A percentile compares a stretch with the other conserved stretches of the same genome.
These are phyloP conservation scores for Gallinago paraguaiae DNA, from an alignment of 2,113 vertebrate genomes.

Conservation along the genomic window DNA sequence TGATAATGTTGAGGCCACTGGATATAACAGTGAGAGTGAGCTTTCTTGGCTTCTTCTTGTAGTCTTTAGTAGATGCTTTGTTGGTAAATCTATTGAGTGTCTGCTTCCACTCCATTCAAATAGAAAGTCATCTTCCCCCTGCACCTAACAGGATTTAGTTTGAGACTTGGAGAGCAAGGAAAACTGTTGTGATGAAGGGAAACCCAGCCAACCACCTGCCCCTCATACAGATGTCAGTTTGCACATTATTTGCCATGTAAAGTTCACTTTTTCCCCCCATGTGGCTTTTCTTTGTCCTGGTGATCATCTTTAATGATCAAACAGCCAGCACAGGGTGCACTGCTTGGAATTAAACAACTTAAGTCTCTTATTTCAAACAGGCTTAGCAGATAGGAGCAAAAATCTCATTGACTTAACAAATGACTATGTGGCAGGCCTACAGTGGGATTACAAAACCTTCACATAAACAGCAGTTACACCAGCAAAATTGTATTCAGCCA, in stretches of 20 bases:
- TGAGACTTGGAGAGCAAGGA: not conserved
- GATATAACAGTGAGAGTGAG: not conserved
- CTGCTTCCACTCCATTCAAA: not conserved
- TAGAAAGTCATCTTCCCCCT: not conserved
- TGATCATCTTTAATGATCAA: not conserved
- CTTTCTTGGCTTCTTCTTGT: not conserved
- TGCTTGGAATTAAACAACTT: not conserved
- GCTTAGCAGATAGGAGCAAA: not conserved
- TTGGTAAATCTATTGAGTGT: not conserved
- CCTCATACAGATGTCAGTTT: not conserved
- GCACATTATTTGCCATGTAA: not conserved
- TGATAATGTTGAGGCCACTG: not conserved
- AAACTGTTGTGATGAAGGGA: not conserved
- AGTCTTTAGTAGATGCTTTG: not conserved
- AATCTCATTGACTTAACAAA: not conserved
- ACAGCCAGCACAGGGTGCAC: not conserved
- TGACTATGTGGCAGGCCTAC: not conserved
- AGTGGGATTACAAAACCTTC: not conserved
- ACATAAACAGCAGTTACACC: not conserved
- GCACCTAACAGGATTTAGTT: not conserved
- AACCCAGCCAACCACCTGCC: not conserved
- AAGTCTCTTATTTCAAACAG: not conserved
- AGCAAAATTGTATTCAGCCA: not conserved
- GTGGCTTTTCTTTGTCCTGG: not conserved
- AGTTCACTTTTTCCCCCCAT: not conserved